These are phyloP conservation scores for Lepidocyrtoides sp. DNA, from an alignment of 2,888 invertebrate species.

Conservation along the genomic window DNA sequence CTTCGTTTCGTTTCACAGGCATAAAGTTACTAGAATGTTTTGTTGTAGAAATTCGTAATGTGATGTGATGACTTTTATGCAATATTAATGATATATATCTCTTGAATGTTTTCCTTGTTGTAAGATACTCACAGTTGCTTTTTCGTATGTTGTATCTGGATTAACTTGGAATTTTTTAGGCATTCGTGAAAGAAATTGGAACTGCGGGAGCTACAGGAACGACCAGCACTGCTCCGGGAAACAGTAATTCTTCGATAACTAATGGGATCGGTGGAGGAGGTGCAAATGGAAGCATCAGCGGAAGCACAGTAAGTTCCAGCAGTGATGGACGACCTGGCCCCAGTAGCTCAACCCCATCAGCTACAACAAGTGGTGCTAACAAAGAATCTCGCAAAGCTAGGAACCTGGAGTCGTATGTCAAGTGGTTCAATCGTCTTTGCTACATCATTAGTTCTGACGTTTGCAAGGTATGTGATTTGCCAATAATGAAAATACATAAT, in stretches of 20 bases:
- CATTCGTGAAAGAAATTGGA: conserved; percentile 86
- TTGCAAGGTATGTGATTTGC: conserved; percentile 86
- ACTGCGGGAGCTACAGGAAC: conserved; percentile 64
- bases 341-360: conserved; percentile 15
- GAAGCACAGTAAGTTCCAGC: conserved; percentile 71
- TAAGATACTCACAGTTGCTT: neutral
- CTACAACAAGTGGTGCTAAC: conserved; percentile 78
- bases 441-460: conserved; percentile 88
- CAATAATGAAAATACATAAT: too few species aligned
- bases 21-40: neutral
- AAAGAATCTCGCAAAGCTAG: conserved; percentile 87
- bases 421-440: conserved; percentile 89
- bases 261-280: conserved; percentile 63
- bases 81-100: conserved; percentile 24
- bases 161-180: conserved; percentile 83
- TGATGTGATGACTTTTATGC: conserved; percentile 14
- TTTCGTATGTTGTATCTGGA: neutral
- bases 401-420: conserved; percentile 88
- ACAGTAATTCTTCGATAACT: conserved; percentile 31
- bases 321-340: conserved; percentile 68
- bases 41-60: conserved; percentile 2
- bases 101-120: neutral
- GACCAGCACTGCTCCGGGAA: neutral
- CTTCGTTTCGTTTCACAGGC: neutral
- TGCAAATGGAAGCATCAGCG: conserved; percentile 68